Base-by-base conservation (phyloP, 2,888 invertebrate species). In the Exocentrus adspersus region DNA sequence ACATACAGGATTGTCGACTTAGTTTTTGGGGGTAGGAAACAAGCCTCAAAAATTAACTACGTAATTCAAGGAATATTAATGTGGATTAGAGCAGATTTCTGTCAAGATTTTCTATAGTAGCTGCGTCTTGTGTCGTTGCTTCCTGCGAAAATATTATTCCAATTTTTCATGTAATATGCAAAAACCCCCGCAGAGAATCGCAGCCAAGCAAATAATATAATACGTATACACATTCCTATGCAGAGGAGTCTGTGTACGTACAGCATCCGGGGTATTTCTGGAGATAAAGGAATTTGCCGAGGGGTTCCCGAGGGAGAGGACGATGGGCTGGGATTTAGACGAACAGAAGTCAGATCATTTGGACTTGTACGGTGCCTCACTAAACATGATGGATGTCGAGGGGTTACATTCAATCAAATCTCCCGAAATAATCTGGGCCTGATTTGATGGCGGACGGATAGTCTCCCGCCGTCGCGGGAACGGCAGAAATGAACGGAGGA, bases 261-360 rank as follows among this genome's bases (percentile, higher is more conserved):
- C 28, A 54, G 54, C 43, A 43, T 43, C 54, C 54, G n/a, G 54
- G 54, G 54, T 54, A 54, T 54, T 53, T 54, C 53, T 60, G 65
- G 70, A 74, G 73, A 72, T 73, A 73, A 72, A 73, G 74, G 74
- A 73, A 73, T 73, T 72, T 71, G 72, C 68, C 59, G 70, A 61
- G 67, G 68, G 66, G 65, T 68, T 73, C 73, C 75, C 75, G 54
- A 41, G 70, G 71, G 73, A 69, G 50, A 64, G 69, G 66, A 63
- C 63, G 71, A 64, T 68, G 69, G 71, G 68, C 69, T 60, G 70
- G 74, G 75, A 77, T 77, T 75, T 75, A 73, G 75, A 72, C 72
- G 72, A 75, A 75, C 77, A 77, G 77, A 75, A 77, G 76, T 77
- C 77, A 77, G 75, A 76, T 76, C 75, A 76, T 75, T 77, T 73